Percentiles rank a stretch among this genome's conserved stretches.
phyloP scores from a whole-genome alignment of 2,113 vertebrate species.

The Empidonax alnorum region DNA sequence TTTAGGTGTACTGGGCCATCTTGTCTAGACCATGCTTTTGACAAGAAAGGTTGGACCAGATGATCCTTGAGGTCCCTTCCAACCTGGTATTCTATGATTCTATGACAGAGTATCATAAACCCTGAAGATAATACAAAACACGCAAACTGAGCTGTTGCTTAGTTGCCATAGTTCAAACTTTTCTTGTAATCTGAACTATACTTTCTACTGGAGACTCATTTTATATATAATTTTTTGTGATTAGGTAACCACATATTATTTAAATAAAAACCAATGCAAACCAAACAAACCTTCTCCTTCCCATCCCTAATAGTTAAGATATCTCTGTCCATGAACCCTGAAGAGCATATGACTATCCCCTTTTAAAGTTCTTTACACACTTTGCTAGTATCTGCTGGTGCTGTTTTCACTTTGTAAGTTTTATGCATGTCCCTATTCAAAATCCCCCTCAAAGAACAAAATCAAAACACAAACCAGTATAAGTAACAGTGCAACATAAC shows the following conservation, averaged over 20 bases:
- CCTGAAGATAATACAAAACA: constrained; percentile 8
- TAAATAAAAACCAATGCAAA: neutral
- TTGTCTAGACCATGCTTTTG: neutral
- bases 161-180: neutral
- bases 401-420: constrained; percentile 65
- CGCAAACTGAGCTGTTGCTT: constrained; percentile 4
- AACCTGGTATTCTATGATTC: neutral
- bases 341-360: constrained; percentile 25
- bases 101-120: neutral
- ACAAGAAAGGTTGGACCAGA: neutral
- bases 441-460: constrained; percentile 67
- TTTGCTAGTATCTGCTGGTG: constrained; percentile 44
- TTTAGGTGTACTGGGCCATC: neutral
- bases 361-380: constrained; percentile 50
- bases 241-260: constrained; percentile 56
- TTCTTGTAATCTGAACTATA: constrained; percentile 45
- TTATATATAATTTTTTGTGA: constrained; percentile 53
- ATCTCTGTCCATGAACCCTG: neutral
- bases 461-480: neutral
- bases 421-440: constrained; percentile 70
- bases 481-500: constrained; percentile 83
- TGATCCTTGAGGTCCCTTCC: neutral
- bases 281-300: constrained; percentile 19
- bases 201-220: constrained; percentile 45
- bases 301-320: constrained; percentile 37